Percentiles rank a stretch among this genome's conserved stretches.
Conservation (phyloP, 2,888 invertebrate species). For the Caenorhabditis afra region DNA sequence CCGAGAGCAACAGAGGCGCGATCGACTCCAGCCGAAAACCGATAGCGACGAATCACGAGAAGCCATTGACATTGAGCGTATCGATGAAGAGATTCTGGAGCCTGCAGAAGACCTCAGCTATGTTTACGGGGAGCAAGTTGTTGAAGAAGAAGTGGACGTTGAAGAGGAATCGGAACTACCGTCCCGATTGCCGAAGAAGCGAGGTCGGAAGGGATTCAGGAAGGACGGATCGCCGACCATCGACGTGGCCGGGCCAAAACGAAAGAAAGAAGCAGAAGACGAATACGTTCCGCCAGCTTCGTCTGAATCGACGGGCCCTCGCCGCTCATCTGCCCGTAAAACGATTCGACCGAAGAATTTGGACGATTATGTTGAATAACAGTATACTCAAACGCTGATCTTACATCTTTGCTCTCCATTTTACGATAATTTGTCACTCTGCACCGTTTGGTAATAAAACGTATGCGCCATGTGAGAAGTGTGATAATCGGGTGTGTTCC, state of each 20-base stretch:
- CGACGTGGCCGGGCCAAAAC: neutral
- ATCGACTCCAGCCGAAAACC: neutral
- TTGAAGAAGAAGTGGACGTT: neutral
- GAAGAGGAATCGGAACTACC: conserved; percentile 1
- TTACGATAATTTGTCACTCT: too few species aligned
- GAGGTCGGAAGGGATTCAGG: neutral
- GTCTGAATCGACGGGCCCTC: neutral
- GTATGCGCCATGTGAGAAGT: conserved; percentile 3
- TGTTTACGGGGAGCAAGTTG: conserved; percentile 4
- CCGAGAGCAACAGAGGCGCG: too few species aligned
- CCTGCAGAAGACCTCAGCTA: neutral
- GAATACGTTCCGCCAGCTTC: neutral
- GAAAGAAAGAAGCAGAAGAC: neutral
- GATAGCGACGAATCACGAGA: neutral
- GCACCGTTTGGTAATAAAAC: too few species aligned
- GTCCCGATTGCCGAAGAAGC: neutral
- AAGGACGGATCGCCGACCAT: neutral
- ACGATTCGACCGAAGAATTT: conserved; percentile 47
- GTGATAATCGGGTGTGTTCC: conserved; percentile 33
- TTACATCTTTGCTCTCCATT: neutral
- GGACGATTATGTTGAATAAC: conserved; percentile 51
- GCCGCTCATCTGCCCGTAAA: conserved; percentile 28
- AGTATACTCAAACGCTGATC: neutral
- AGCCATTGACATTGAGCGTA: conserved; percentile 11
- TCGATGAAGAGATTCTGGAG: conserved; percentile 12